These are phyloP conservation scores for Homarus americanus DNA, from an alignment of 1,140 invertebrate genomes.

Conservation along the genomic window DNA sequence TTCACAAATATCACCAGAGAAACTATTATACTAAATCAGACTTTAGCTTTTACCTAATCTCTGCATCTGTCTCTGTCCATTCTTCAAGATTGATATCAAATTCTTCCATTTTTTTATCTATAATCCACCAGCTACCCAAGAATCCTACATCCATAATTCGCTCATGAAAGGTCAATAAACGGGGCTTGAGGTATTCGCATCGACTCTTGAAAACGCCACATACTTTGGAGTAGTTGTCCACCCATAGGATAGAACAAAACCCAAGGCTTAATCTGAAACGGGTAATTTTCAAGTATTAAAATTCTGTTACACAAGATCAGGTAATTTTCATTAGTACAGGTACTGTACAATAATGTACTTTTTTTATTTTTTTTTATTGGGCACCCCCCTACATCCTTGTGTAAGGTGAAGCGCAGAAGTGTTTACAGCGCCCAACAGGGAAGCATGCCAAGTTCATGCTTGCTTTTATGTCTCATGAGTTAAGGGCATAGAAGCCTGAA, in stretches of 20 bases:
- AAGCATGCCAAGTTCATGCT: no score
- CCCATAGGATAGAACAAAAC: slow-evolving; percentile 78
- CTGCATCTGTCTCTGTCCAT: slow-evolving; percentile 75
- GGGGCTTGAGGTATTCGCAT: slow-evolving; percentile 77
- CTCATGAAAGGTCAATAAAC: slow-evolving; percentile 75
- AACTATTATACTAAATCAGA: no score
- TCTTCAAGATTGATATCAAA: slow-evolving; percentile 80
- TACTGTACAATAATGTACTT: no score
- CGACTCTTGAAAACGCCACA: slow-evolving; percentile 78
- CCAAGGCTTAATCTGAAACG: slow-evolving; percentile 76
- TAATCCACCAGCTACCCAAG: slow-evolving; percentile 77
- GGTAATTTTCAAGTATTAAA: background rate
- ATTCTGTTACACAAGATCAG: no score
- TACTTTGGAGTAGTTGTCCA: slow-evolving; percentile 76
- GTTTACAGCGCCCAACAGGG: no score
- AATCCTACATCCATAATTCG: slow-evolving; percentile 79
- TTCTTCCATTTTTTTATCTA: slow-evolving; percentile 78
- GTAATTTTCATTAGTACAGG: no score
- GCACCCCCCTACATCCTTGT: no score
- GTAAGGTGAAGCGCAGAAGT: no score
- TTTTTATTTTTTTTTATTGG: no score
- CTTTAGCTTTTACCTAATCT: background rate
- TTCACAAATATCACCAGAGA: no score
- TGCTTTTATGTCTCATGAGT: no score
- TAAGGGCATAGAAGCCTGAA: no score